phyloP scores from a whole-genome alignment of 2,888 invertebrate species.

The Alcis repandata region DNA sequence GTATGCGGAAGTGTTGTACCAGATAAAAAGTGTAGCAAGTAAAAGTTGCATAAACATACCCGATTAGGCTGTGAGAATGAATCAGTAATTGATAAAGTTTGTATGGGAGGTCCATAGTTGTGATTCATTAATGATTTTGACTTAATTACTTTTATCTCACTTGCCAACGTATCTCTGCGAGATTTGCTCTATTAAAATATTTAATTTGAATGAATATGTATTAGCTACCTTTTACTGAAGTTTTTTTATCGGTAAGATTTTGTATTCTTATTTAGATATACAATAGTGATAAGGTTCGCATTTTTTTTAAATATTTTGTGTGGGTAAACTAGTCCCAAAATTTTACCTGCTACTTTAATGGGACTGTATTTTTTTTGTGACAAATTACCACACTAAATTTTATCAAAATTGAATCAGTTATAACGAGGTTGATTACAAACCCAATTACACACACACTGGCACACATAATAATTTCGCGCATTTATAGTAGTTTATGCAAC shows the following conservation, averaged over 20 bases:
- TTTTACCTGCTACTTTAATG: background rate
- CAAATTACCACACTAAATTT: background rate
- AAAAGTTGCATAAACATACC: conserved; percentile 51
- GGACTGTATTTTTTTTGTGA: background rate
- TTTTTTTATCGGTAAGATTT: conserved; percentile 15
- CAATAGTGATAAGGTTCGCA: background rate
- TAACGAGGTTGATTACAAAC: no score
- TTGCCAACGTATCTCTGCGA: conserved; percentile 35
- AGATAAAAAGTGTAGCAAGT: conserved; percentile 57
- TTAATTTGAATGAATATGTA: conserved; percentile 34
- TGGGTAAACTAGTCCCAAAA: background rate
- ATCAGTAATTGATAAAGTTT: conserved; percentile 61
- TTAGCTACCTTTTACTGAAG: conserved; percentile 34
- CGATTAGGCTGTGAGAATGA: conserved; percentile 62
- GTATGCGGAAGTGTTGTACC: conserved; percentile 62
- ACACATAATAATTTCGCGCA: background rate
- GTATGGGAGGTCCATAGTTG: conserved; percentile 63
- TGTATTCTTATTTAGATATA: background rate
- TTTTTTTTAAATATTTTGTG: background rate
- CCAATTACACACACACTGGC: background rate
- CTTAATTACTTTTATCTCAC: conserved; percentile 51
- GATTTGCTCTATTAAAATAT: conserved; percentile 33
- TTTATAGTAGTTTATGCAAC: background rate
- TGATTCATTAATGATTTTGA: conserved; percentile 59
- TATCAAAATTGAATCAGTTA: no score